A percentile compares a stretch with the other conserved stretches of the same genome.
phyloP scores from a whole-genome alignment of 2,113 vertebrate genomes.

The Todiramphus chloris region DNA sequence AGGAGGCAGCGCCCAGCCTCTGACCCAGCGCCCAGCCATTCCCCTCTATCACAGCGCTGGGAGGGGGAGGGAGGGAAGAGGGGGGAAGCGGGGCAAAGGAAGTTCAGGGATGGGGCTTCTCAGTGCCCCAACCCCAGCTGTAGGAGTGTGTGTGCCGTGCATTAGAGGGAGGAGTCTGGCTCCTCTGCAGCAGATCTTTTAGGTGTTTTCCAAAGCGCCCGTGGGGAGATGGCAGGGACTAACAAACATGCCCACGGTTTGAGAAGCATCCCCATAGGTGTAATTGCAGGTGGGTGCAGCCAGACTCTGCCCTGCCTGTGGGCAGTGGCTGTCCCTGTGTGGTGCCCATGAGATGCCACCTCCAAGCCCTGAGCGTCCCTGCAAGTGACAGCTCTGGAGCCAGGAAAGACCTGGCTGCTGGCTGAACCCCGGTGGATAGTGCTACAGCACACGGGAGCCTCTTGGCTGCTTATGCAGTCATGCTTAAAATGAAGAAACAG shows the following conservation, averaged over 20 bases:
- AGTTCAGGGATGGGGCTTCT: not conserved
- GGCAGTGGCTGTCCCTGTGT: not conserved
- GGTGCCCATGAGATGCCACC: accelerated
- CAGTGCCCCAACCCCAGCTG: too few relatives aligned
- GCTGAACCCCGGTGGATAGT: not conserved
- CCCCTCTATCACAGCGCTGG: not conserved
- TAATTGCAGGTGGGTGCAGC: not conserved
- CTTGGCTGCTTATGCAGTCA: not conserved
- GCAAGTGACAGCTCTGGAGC: not conserved
- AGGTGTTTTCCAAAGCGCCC: not conserved
- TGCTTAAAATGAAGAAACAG: not conserved
- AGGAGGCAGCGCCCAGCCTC: not conserved
- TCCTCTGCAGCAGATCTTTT: not conserved
- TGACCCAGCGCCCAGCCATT: not conserved
- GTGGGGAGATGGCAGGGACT: not conserved
- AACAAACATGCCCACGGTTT: not conserved
- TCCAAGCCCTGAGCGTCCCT: not conserved
- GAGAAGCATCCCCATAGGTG: not conserved
- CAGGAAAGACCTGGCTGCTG: not conserved
- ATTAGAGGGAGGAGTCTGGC: not conserved
- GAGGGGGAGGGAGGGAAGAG: too few relatives aligned
- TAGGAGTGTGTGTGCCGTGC: accelerated
- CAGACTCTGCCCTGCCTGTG: not conserved
- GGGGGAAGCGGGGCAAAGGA: not conserved
- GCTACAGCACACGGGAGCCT: not conserved